Percentiles rank a stretch among this genome's conserved stretches.
phyloP scores from a whole-genome alignment of 1,140 invertebrate genomes.

The Arctopsyche grandis region DNA sequence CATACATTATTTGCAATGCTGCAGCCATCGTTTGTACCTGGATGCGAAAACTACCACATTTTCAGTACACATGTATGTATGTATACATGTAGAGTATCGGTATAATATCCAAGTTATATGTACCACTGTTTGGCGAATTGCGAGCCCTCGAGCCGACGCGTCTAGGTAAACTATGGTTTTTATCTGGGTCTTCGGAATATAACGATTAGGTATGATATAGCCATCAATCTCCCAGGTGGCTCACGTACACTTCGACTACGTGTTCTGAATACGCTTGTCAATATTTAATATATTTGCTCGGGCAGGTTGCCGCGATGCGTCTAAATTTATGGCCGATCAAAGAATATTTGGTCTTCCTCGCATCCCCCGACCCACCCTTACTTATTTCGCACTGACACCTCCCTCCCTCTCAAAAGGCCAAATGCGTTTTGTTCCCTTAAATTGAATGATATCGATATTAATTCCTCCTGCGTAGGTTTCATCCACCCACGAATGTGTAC shows the following conservation, averaged over 20 bases:
- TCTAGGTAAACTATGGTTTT: constrained; percentile 40
- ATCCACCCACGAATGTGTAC: too few species aligned
- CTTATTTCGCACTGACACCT: too few species aligned
- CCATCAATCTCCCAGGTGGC: constrained; percentile 49
- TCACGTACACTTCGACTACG: constrained; percentile 46
- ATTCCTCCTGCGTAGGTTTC: too few species aligned
- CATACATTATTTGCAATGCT: too few species aligned
- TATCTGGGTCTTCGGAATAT: constrained; percentile 42
- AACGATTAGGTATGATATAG: constrained; percentile 52
- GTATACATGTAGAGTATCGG: too few species aligned
- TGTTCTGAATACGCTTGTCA: constrained; percentile 50
- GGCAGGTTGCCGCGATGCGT: constrained; percentile 16
- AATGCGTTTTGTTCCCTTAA: constrained; percentile 3
- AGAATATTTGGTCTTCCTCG: constrained; percentile 24
- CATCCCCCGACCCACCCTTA: not conserved
- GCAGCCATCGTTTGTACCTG: too few species aligned
- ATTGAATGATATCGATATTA: constrained; percentile 13
- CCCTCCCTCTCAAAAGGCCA: not conserved
- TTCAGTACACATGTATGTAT: too few species aligned
- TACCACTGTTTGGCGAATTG: too few species aligned
- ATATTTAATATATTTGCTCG: constrained; percentile 48
- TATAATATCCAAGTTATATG: too few species aligned
- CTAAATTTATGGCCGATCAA: constrained; percentile 36
- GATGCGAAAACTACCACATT: too few species aligned
- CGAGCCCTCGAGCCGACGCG: not conserved